These are phyloP conservation scores for Dinomys branickii DNA, from an alignment of 2,113 vertebrate genomes.

Conservation along the genomic window DNA sequence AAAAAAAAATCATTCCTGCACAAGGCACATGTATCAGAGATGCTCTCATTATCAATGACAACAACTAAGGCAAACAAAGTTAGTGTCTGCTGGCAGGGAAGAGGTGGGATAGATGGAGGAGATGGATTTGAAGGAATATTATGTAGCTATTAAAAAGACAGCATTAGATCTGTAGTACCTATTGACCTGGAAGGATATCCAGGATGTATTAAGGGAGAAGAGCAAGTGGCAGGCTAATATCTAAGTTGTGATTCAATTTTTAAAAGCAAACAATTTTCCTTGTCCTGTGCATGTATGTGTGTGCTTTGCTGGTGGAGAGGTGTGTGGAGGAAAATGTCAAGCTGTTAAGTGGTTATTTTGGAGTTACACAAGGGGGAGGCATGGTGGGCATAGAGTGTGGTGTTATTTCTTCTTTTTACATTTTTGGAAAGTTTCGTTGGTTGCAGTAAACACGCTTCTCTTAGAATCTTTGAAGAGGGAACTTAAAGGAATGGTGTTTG, in stretches of 20 bases:
- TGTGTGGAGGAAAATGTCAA: neutral
- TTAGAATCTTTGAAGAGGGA: neutral
- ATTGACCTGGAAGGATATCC: neutral
- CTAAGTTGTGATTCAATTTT: neutral
- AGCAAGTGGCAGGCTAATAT: neutral
- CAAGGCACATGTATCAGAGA: neutral
- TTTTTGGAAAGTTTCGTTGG: neutral
- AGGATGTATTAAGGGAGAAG: neutral
- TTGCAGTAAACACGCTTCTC: neutral
- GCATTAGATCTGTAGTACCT: neutral
- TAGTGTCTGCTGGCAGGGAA: neutral
- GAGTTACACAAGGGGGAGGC: neutral
- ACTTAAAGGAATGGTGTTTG: neutral
- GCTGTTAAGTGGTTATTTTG: neutral
- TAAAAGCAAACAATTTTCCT: neutral
- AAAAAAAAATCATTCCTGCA: neutral
- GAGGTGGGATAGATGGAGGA: neutral
- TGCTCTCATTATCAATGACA: too few species aligned
- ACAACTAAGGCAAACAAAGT: neutral
- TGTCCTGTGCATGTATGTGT: neutral
- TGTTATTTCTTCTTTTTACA: constrained; percentile 14
- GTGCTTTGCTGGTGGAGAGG: neutral
- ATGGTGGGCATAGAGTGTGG: neutral
- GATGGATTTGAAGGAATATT: neutral
- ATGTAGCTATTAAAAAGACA: neutral